Evolutionary conservation across 2,888 invertebrate species (phyloP).

Genomic region (Operophtera brumata): DNA sequence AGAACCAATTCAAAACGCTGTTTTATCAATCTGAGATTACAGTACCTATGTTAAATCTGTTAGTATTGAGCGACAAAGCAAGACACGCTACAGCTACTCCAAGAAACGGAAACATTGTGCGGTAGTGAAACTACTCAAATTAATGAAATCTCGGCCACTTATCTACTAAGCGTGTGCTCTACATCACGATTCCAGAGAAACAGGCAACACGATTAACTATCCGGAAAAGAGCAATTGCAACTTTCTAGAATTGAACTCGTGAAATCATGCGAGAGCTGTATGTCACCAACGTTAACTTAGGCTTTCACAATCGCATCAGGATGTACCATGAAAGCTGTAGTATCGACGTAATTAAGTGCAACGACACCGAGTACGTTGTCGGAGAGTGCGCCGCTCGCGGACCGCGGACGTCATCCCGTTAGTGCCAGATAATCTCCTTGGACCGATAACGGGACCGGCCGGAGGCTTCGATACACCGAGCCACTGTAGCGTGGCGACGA

Average conservation of each 20-base stretch:
- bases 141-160: conserved; percentile 25
- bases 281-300: conserved; percentile 14
- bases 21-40: not conserved
- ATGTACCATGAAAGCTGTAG: conserved; percentile 24
- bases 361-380: conserved; percentile 30
- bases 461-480: conserved; percentile 48
- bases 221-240: conserved; percentile 20
- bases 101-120: conserved; percentile 27
- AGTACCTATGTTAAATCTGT: not conserved
- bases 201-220: conserved; percentile 16
- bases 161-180: conserved; percentile 26
- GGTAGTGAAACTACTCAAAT: conserved; percentile 15
- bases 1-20: not conserved
- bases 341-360: conserved; percentile 36
- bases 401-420: conserved; percentile 65
- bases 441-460: conserved; percentile 62
- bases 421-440: conserved; percentile 60
- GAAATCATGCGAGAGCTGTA: conserved; percentile 20
- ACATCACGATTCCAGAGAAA: conserved; percentile 24
- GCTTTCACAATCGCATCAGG: conserved; percentile 21
- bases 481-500: conserved; percentile 58
- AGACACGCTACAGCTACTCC: conserved; percentile 40
- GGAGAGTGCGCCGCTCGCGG: conserved; percentile 34
- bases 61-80: conserved; percentile 19
- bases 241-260: conserved; percentile 30